These are phyloP conservation scores for Sycophaga agraensis DNA, from an alignment of 1,140 invertebrate genomes.

Conservation along the genomic window DNA sequence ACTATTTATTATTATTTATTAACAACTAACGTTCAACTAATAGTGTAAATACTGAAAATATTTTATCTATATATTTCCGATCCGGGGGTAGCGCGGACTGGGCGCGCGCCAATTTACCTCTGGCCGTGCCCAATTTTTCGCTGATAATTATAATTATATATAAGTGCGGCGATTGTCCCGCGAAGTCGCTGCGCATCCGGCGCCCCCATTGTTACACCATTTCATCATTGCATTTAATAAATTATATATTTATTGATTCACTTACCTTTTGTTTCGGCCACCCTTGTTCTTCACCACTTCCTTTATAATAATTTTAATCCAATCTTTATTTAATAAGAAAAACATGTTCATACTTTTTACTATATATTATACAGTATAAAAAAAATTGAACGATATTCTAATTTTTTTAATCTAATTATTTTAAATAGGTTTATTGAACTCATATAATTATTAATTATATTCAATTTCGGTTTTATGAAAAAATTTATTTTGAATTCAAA, in stretches of 20 bases:
- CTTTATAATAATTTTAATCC: too few species aligned
- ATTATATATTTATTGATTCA: conserved; percentile 59
- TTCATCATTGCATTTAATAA: conserved; percentile 61
- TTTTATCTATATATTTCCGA: conserved; percentile 59
- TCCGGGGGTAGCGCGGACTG: conserved; percentile 42
- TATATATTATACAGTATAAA: too few species aligned
- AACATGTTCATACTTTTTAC: too few species aligned
- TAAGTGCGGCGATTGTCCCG: conserved; percentile 35
- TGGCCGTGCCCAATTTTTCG: conserved; percentile 37
- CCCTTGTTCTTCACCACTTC: too few species aligned
- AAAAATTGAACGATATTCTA: too few species aligned
- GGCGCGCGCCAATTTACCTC: conserved; percentile 45
- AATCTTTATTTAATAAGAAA: too few species aligned
- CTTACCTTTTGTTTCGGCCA: conserved; percentile 33
- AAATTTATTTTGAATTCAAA: too few species aligned
- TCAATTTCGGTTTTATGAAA: too few species aligned
- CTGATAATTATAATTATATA: conserved; percentile 27
- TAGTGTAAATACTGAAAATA: conserved; percentile 60
- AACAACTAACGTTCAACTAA: conserved; percentile 56
- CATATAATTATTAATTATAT: too few species aligned
- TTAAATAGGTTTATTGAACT: too few species aligned
- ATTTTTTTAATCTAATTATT: too few species aligned
- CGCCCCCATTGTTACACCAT: conserved; percentile 58
- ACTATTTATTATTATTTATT: conserved; percentile 57
- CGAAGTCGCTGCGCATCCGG: conserved; percentile 43